Conservation (phyloP, 2,113 vertebrate genomes). For the Plotosus lineatus region DNA sequence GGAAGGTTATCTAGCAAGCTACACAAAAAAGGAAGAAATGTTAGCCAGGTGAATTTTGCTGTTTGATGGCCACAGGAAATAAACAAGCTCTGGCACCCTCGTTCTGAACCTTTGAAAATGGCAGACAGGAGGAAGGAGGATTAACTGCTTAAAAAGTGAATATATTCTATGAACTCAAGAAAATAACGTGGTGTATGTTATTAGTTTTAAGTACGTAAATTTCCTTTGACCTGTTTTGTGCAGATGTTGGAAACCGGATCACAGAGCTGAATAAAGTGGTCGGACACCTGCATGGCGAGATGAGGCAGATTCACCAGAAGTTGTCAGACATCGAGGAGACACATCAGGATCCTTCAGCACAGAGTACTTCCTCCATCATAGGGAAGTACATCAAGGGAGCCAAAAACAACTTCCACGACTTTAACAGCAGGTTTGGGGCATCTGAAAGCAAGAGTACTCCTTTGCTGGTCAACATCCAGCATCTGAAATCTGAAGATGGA, state of each 20-base stretch:
- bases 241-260: constrained; percentile 84
- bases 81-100: no score
- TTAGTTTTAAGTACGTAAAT: neutral
- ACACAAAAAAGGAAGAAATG: no score
- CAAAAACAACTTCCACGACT: constrained; percentile 81
- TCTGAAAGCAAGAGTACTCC: constrained; percentile 45
- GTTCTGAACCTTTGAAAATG: no score
- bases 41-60: no score
- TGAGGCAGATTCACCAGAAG: constrained; percentile 69
- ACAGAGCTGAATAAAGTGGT: constrained; percentile 83
- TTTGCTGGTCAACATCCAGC: constrained; percentile 63
- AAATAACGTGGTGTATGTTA: no score
- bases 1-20: no score
- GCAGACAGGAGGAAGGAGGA: no score
- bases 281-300: constrained; percentile 73
- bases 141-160: no score
- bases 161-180: no score
- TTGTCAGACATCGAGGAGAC: constrained; percentile 52
- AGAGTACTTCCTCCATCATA: constrained; percentile 73
- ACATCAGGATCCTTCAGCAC: neutral
- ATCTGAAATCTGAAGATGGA: neutral
- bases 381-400: constrained; percentile 81
- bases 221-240: neutral
- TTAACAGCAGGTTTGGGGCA: constrained; percentile 52
- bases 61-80: no score